Base-by-base conservation (phyloP, 2,797 vertebrate genomes). In the Allobates femoralis region DNA sequence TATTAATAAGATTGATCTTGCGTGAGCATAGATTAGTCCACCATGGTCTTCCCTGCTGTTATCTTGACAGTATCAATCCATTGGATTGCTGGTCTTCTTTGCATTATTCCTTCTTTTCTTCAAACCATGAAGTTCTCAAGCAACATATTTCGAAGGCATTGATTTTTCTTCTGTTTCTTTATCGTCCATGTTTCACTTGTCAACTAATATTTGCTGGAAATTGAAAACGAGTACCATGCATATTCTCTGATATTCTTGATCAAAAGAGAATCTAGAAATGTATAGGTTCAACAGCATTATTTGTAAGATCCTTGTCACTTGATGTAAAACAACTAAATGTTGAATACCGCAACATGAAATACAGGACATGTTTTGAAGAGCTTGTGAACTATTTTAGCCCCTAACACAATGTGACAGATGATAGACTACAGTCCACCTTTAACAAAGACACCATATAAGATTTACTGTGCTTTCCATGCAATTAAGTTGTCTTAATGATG, bases 401-500 rank as follows among this genome's bases (percentile, higher is more conserved):
- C 78, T 28, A 64, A 80, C n/a, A 80, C 78, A 85, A 62, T 51
- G 77, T 86, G 79, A 81, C 79, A 86, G 32, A 64, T 76, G 69
- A 76, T 76, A 51, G 56, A 76, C 71, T 67, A 56, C 37, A 77
- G 60, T 30, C 15, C 71, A 81, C 85, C 58, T 64, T 76, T 82
- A 76, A 82, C 34, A 4, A 19, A 69, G 60, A 82, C 78, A 81
- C 19, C 14, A 28, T 51, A 46, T 55, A 30, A 86, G 60, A 87
- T 83, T 87, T 87, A 78, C 74, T 53, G 86, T 56, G n/a, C 62
- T 32, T 89, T 90, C 86, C 82, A 90, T 90, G 64, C 87, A 91
- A 88, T 90, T 85, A 69, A 46, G 41, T 62, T 78, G 78, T 87
- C 86, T 90, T 91, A 10, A 0, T 91, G 89, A 92, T 87, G 90